phyloP scores from a whole-genome alignment of 2,888 invertebrate genomes.

The Graphium colonna region DNA sequence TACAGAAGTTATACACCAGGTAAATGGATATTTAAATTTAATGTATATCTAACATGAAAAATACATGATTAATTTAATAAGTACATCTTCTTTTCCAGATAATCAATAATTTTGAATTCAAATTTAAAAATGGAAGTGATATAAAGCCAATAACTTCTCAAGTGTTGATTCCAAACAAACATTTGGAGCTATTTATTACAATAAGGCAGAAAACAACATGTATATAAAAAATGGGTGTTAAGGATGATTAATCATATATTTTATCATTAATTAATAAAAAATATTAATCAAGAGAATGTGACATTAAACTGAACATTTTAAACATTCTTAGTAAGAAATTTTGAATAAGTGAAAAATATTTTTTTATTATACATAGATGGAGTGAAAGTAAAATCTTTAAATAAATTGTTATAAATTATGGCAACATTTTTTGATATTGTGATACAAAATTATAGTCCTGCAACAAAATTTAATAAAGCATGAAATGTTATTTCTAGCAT shows the following conservation, averaged over 20 bases:
- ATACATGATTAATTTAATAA: slow-evolving; percentile 4
- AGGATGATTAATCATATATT: too few relatives aligned
- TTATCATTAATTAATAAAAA: slow-evolving; percentile 22
- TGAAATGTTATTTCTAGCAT: too few relatives aligned
- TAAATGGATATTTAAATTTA: slow-evolving; percentile 43
- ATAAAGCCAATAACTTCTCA: slow-evolving; percentile 76
- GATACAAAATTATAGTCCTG: too few relatives aligned
- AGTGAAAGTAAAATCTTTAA: too few relatives aligned
- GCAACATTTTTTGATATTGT: not conserved
- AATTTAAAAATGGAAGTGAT: slow-evolving; percentile 62
- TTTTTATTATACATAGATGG: too few relatives aligned
- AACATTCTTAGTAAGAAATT: not conserved
- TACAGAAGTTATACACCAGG: slow-evolving; percentile 83
- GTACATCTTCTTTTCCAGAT: slow-evolving; percentile 80
- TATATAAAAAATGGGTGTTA: too few relatives aligned
- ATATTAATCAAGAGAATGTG: too few relatives aligned
- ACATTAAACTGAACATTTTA: not conserved
- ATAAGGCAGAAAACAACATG: slow-evolving; percentile 26
- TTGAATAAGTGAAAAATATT: slow-evolving; percentile 7
- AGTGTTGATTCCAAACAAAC: slow-evolving; percentile 78
- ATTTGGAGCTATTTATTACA: slow-evolving; percentile 57
- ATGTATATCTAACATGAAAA: not conserved
- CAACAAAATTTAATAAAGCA: too few relatives aligned
- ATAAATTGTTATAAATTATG: too few relatives aligned
- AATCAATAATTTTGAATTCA: slow-evolving; percentile 72